Conservation (phyloP, 2,113 vertebrate genomes). For the Campylomormyrus numenius region DNA sequence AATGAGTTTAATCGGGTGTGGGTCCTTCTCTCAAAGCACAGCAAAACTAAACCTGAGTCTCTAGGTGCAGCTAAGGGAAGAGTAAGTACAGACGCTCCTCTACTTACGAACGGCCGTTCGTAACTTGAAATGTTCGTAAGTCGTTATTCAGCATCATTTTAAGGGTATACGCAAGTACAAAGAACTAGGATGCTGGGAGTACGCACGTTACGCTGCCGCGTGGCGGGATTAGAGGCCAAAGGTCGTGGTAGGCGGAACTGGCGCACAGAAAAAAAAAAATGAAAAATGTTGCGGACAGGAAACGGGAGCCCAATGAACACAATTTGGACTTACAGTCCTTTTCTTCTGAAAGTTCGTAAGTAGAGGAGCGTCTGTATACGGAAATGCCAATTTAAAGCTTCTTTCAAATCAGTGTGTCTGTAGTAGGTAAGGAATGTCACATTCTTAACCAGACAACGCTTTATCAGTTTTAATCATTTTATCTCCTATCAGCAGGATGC, state of each 20-base stretch:
- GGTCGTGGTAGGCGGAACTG: too few relatives aligned
- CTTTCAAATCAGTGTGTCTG: background rate
- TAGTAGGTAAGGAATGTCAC: background rate
- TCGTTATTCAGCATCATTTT: too few relatives aligned
- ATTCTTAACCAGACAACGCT: background rate
- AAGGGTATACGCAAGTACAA: too few relatives aligned
- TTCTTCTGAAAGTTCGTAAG: too few relatives aligned
- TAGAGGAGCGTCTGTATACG: background rate
- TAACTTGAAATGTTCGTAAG: background rate
- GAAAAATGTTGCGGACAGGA: too few relatives aligned
- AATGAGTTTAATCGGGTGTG: background rate
- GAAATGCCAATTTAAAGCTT: background rate
- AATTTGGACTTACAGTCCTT: too few relatives aligned
- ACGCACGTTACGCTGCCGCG: accelerated
- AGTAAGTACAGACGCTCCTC: background rate
- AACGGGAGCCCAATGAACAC: too few relatives aligned
- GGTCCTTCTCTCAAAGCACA: background rate
- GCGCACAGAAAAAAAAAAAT: too few relatives aligned
- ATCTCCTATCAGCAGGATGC: background rate
- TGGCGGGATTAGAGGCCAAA: accelerated
- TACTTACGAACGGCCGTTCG: background rate
- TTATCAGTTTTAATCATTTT: background rate
- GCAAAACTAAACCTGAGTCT: background rate
- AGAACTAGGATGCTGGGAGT: too few relatives aligned
- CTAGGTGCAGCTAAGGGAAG: background rate